Conservation (phyloP, 2,888 invertebrate genomes). For the Oxytorus armatus region DNA sequence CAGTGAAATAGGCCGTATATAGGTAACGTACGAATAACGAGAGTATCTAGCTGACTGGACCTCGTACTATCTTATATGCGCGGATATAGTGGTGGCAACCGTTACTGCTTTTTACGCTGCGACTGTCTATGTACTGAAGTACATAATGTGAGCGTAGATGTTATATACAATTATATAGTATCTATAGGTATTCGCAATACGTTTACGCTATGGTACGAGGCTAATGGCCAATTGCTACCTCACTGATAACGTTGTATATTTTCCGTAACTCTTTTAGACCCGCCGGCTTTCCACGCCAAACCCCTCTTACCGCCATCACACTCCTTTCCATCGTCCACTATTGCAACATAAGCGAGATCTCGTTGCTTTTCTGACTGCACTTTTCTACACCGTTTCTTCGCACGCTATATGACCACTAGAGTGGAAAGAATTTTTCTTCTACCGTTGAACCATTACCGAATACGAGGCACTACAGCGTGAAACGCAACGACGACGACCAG, state of each 20-base stretch:
- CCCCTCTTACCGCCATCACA: not conserved
- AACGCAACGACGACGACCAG: slow-evolving; percentile 36
- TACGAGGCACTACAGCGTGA: slow-evolving; percentile 42
- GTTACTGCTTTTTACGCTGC: slow-evolving; percentile 21
- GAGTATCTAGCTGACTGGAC: slow-evolving; percentile 61
- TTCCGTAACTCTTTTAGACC: slow-evolving; percentile 42
- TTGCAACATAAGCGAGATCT: slow-evolving; percentile 9
- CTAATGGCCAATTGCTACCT: slow-evolving; percentile 71
- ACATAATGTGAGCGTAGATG: slow-evolving; percentile 32
- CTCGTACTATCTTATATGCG: slow-evolving; percentile 51
- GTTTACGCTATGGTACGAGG: slow-evolving; percentile 32
- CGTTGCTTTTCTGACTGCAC: slow-evolving; percentile 29
- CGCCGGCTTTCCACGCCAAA: not conserved
- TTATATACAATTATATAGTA: slow-evolving; percentile 51
- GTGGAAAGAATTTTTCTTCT: slow-evolving; percentile 41
- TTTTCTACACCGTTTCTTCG: slow-evolving; percentile 32
- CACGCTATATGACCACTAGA: not conserved
- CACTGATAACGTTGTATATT: slow-evolving; percentile 67
- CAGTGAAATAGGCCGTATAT: not conserved
- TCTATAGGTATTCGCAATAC: slow-evolving; percentile 26
- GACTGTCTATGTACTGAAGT: slow-evolving; percentile 22
- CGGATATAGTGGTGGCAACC: slow-evolving; percentile 44
- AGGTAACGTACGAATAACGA: slow-evolving; percentile 60
- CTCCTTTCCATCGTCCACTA: slow-evolving; percentile 20
- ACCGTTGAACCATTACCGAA: slow-evolving; percentile 35